Evolutionary conservation across 2,113 vertebrate genomes (phyloP).

Genomic region (zebrafish (Danio rerio)): DNA sequence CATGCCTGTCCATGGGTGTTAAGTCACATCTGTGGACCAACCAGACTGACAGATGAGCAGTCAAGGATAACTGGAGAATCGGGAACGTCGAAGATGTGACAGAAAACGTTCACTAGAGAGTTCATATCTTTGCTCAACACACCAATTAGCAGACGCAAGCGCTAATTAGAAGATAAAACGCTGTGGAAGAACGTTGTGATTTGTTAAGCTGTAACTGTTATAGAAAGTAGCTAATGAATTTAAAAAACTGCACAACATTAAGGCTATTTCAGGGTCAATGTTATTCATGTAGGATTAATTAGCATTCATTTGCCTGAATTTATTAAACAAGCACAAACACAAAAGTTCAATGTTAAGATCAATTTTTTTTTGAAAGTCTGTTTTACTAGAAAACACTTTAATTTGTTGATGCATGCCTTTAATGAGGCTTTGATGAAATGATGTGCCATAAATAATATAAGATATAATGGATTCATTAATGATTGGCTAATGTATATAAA

Average conservation of each 20-base stretch:
- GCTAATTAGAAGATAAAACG: slow-evolving; percentile 26
- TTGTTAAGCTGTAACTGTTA: not conserved
- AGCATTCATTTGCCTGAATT: not conserved
- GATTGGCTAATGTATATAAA: not conserved
- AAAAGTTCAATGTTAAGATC: not conserved
- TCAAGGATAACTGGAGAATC: slow-evolving; percentile 39
- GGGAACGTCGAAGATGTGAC: slow-evolving; percentile 30
- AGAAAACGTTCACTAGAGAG: slow-evolving; percentile 37
- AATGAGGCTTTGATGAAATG: slow-evolving; percentile 6
- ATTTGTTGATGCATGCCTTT: not conserved
- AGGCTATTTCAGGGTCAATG: not conserved
- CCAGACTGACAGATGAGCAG: slow-evolving; percentile 36
- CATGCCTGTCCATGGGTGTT: slow-evolving; percentile 17
- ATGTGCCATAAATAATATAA: not conserved
- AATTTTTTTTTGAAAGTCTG: not conserved
- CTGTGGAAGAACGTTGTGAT: not conserved
- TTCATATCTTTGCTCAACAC: not conserved
- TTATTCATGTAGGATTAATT: not conserved
- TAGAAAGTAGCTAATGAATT: not conserved
- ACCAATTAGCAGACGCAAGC: slow-evolving; percentile 20
- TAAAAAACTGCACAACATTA: not conserved
- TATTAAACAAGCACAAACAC: not conserved
- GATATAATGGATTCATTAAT: not conserved
- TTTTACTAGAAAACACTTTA: not conserved
- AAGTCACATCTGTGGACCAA: not conserved